A percentile compares a stretch with the other conserved stretches of the same genome.
Evolutionary conservation across 2,113 vertebrate species (phyloP).

Genomic region (Nanorana parkeri): DNA sequence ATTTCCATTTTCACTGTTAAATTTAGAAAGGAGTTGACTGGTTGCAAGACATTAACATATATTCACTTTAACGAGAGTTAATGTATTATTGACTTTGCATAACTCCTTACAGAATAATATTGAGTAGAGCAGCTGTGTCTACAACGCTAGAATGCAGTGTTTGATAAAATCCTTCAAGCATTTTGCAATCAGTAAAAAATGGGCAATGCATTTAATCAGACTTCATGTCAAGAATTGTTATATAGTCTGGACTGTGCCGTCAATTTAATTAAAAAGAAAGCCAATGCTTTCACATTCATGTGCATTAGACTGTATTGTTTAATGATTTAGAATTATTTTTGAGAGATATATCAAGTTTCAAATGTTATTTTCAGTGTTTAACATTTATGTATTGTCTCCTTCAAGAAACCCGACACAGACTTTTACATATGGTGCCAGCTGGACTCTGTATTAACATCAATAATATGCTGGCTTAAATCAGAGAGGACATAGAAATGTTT

Average conservation of each 20-base stretch:
- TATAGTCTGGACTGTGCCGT: neutral
- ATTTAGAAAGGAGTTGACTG: constrained; percentile 13
- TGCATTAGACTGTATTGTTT: neutral
- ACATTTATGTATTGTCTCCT: too few relatives aligned
- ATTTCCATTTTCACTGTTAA: constrained; percentile 26
- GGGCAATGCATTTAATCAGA: constrained; percentile 38
- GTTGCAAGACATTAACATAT: constrained; percentile 36
- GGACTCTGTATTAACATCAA: too few relatives aligned
- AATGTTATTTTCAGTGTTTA: too few relatives aligned
- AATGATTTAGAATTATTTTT: neutral
- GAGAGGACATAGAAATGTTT: too few relatives aligned
- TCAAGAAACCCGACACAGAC: too few relatives aligned
- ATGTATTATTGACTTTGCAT: constrained; percentile 45
- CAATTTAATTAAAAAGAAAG: constrained; percentile 8
- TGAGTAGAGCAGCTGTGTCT: constrained; percentile 1
- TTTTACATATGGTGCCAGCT: too few relatives aligned
- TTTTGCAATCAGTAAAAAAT: constrained; percentile 36
- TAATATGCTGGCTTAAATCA: too few relatives aligned
- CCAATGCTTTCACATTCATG: neutral
- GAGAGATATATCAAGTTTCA: too few relatives aligned
- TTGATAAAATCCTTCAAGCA: neutral
- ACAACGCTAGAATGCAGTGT: neutral
- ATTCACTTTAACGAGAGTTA: constrained; percentile 43
- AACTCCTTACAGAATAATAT: constrained; percentile 16
- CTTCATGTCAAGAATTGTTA: constrained; percentile 29